Conservation (phyloP, 2,888 invertebrate species). For the Germaria angustata region DNA sequence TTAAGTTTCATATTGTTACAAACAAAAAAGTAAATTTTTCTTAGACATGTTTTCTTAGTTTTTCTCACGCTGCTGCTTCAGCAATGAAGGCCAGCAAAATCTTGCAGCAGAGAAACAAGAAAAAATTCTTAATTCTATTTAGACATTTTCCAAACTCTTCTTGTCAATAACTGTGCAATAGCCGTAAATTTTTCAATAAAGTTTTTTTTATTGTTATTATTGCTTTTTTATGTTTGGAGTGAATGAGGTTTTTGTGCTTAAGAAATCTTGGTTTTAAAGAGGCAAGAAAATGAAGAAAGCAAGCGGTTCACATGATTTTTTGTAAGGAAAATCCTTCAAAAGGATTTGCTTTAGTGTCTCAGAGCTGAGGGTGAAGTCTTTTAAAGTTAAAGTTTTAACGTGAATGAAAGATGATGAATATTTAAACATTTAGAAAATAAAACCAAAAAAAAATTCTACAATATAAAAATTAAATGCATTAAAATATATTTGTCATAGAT, state of each 20-base stretch:
- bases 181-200: conserved; percentile 63
- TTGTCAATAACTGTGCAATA: conserved; percentile 62
- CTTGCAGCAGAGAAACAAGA: background rate
- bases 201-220: conserved; percentile 3
- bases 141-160: conserved; percentile 52
- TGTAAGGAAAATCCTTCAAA: background rate
- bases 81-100: background rate
- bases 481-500: no score
- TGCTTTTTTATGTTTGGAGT: conserved; percentile 16
- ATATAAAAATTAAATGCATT: background rate
- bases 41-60: background rate
- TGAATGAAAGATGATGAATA: conserved; percentile 1
- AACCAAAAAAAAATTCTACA: no score
- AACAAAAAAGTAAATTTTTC: background rate
- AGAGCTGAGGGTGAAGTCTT: background rate
- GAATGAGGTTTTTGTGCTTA: conserved; percentile 21
- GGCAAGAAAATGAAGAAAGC: background rate
- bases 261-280: background rate
- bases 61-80: background rate
- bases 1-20: no score
- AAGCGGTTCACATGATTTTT: no score
- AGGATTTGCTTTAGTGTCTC: background rate
- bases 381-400: no score
- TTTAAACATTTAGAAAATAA: conserved; percentile 13
- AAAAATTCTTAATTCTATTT: conserved; percentile 33